Evolutionary conservation across 2,797 vertebrate genomes (phyloP).

Genomic region (Carduelis carduelis): DNA sequence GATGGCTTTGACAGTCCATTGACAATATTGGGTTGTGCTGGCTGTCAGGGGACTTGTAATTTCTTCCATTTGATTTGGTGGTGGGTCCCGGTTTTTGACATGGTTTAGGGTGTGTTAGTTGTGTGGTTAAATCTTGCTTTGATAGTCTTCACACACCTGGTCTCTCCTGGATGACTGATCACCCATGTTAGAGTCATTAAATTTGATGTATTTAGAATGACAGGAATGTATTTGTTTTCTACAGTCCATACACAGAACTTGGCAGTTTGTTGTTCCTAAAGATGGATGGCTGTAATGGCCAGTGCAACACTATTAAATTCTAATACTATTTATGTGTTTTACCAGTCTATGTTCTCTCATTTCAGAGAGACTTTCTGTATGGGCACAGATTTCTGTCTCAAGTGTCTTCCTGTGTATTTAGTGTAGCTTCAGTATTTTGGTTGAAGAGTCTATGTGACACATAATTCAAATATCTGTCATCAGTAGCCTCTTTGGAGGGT

Average conservation of each 20-base stretch:
- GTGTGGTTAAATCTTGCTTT: not conserved
- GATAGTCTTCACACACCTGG: not conserved
- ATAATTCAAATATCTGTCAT: not conserved
- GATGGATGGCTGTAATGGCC: not conserved
- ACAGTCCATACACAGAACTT: accelerated
- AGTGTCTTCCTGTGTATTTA: not conserved
- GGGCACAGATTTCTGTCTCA: not conserved
- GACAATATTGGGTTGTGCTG: not conserved
- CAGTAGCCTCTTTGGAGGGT: not conserved
- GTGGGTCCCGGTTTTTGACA: accelerated
- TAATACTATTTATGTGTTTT: accelerated
- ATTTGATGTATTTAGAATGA: not conserved
- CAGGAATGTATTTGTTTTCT: not conserved
- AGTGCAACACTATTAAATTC: not conserved
- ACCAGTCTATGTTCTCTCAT: not conserved
- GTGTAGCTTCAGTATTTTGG: not conserved
- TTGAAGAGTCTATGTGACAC: not conserved
- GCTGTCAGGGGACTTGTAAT: not conserved
- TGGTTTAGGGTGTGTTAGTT: not conserved
- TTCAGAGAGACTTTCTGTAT: not conserved
- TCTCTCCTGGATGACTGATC: not conserved
- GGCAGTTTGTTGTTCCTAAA: not conserved
- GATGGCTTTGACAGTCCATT: not conserved
- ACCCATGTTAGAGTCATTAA: not conserved
- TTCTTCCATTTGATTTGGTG: not conserved